Percentiles rank a stretch among this genome's conserved stretches.
phyloP scores from a whole-genome alignment of 2,113 vertebrate genomes.

The Sylvietta virens region DNA sequence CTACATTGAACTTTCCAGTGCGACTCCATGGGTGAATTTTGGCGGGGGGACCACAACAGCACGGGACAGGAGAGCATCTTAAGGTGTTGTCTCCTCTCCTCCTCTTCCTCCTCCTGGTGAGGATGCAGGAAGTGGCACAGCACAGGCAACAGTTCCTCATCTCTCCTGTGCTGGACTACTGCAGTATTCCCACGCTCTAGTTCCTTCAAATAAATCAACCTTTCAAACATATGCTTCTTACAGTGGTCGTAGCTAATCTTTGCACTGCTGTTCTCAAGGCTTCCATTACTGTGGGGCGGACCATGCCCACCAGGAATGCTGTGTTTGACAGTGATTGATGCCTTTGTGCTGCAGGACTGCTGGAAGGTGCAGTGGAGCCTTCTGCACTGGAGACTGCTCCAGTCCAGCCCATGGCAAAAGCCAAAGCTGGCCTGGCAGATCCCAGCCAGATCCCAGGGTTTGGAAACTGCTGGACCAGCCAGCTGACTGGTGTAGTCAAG shows the following conservation, averaged over 20 bases:
- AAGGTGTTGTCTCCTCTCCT: neutral
- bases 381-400: neutral
- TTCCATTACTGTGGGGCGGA: neutral
- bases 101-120: neutral
- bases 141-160: neutral
- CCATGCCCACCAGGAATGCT: too few relatives aligned
- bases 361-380: neutral
- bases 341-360: too few relatives aligned
- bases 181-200: neutral
- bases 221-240: neutral
- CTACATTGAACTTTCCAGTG: fast-evolving
- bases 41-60: fast-evolving
- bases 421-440: neutral
- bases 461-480: neutral
- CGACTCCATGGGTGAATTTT: neutral
- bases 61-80: neutral
- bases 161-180: neutral
- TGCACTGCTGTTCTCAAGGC: neutral
- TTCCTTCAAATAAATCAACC: neutral
- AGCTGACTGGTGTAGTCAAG: neutral
- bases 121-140: neutral
- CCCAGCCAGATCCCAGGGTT: neutral
- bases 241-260: neutral
- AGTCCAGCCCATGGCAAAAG: neutral
- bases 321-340: neutral